phyloP scores from a whole-genome alignment of 2,888 invertebrate species.

The Drosophila subsilvestris region DNA sequence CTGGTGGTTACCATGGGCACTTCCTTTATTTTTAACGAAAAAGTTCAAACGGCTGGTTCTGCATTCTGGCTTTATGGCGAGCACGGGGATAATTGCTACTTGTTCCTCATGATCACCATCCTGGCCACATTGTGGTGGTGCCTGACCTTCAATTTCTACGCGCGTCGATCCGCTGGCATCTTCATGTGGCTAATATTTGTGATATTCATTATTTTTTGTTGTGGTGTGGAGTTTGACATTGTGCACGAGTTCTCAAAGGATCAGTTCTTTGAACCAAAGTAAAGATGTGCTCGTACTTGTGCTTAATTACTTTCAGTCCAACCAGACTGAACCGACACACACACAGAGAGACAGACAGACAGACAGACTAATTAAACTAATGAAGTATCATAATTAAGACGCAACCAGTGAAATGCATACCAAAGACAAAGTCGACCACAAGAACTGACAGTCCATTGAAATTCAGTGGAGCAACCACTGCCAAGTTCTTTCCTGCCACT shows the following conservation, averaged over 20 bases:
- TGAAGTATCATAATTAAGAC: constrained; percentile 63
- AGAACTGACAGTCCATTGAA: constrained; percentile 44
- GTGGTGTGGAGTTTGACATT: constrained; percentile 23
- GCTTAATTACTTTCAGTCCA: no score
- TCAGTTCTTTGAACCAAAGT: constrained; percentile 5
- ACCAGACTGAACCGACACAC: no score
- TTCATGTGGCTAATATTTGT: constrained; percentile 34
- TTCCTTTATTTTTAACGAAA: constrained; percentile 24
- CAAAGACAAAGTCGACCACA: constrained; percentile 32
- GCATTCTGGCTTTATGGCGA: constrained; percentile 39
- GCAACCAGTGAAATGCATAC: constrained; percentile 32
- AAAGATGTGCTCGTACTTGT: not conserved
- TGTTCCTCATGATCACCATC: constrained; percentile 38
- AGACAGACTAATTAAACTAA: constrained; percentile 55
- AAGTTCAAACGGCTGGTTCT: not conserved
- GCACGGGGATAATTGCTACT: constrained; percentile 36
- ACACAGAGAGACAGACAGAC: no score
- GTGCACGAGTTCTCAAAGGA: constrained; percentile 42
- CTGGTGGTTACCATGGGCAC: constrained; percentile 39
- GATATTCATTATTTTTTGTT: constrained; percentile 16
- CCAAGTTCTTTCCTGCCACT: constrained; percentile 22
- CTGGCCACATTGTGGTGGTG: constrained; percentile 29
- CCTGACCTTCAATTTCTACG: constrained; percentile 39
- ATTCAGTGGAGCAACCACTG: constrained; percentile 36
- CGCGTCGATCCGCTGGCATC: constrained; percentile 48